A percentile compares a stretch with the other conserved stretches of the same genome.
phyloP scores from a whole-genome alignment of 23 tunicate species.

The Diplosoma virens region DNA sequence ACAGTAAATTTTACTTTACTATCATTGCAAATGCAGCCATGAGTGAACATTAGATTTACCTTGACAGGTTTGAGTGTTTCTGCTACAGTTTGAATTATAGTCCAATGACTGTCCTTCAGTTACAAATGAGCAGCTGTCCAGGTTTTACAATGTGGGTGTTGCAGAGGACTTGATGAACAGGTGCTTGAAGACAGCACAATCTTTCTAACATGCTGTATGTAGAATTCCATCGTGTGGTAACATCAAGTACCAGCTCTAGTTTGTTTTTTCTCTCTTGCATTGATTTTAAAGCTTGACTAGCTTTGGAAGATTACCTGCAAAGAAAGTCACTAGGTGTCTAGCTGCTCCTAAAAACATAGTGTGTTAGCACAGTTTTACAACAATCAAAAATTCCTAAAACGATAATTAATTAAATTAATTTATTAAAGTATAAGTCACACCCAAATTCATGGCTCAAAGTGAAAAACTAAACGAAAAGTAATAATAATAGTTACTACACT shows the following conservation, averaged over 20 bases:
- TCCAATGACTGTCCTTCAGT: constrained; percentile 27
- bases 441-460: not conserved
- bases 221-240: constrained; percentile 40
- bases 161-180: constrained; percentile 44
- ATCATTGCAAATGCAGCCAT: not conserved
- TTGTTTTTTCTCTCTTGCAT: constrained; percentile 19
- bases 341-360: constrained; percentile 33
- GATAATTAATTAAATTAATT: not conserved
- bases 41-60: not conserved
- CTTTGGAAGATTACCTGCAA: constrained; percentile 39
- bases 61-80: constrained; percentile 21
- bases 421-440: not conserved
- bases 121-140: constrained; percentile 24
- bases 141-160: constrained; percentile 33
- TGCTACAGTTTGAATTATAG: constrained; percentile 14
- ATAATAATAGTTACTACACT: not conserved
- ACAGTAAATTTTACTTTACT: not conserved
- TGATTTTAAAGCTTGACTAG: constrained; percentile 23
- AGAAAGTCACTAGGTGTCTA: constrained; percentile 32
- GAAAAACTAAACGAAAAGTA: too few relatives aligned
- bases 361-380: not conserved
- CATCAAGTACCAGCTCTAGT: constrained; percentile 39
- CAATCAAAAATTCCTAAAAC: not conserved
- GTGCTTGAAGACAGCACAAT: constrained; percentile 41
- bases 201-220: constrained; percentile 35